These are phyloP conservation scores for Eristalinus aeneus DNA, from an alignment of 2,888 invertebrate genomes.

Conservation along the genomic window DNA sequence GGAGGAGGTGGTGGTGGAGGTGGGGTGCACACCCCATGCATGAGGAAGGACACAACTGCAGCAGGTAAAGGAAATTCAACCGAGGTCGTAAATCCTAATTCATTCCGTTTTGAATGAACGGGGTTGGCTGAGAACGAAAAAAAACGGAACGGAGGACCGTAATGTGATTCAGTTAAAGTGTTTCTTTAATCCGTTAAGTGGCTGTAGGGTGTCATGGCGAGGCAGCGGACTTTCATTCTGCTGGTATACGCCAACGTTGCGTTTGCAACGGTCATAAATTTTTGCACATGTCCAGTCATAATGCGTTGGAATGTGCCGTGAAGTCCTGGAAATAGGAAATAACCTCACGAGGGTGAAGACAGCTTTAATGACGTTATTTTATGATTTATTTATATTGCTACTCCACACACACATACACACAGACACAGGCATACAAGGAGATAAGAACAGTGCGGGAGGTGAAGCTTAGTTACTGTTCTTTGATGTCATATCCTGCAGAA, in stretches of 20 bases:
- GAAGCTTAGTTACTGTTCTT: neutral
- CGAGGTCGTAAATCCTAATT: constrained; percentile 64
- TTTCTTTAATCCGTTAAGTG: constrained; percentile 70
- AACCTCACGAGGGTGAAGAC: constrained; percentile 63
- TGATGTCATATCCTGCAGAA: neutral
- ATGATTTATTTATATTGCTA: constrained; percentile 66
- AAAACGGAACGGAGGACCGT: constrained; percentile 9
- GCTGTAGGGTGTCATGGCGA: neutral
- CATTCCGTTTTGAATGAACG: constrained; percentile 58
- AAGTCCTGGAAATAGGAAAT: constrained; percentile 42
- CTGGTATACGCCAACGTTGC: constrained; percentile 42
- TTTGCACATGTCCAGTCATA: constrained; percentile 58
- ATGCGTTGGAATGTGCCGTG: constrained; percentile 49
- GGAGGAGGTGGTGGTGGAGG: neutral
- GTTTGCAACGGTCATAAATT: constrained; percentile 69
- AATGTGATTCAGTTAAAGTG: constrained; percentile 65
- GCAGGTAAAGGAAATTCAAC: constrained; percentile 43
- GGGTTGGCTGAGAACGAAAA: constrained; percentile 52
- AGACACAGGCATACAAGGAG: neutral
- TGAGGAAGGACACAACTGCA: constrained; percentile 13
- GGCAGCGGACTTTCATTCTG: neutral
- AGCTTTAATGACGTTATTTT: constrained; percentile 59
- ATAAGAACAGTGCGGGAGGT: neutral
- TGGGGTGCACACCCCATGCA: neutral
- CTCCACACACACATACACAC: neutral